These are phyloP conservation scores for Linnaemya tessellans DNA, from an alignment of 2,888 invertebrate genomes.

Conservation along the genomic window DNA sequence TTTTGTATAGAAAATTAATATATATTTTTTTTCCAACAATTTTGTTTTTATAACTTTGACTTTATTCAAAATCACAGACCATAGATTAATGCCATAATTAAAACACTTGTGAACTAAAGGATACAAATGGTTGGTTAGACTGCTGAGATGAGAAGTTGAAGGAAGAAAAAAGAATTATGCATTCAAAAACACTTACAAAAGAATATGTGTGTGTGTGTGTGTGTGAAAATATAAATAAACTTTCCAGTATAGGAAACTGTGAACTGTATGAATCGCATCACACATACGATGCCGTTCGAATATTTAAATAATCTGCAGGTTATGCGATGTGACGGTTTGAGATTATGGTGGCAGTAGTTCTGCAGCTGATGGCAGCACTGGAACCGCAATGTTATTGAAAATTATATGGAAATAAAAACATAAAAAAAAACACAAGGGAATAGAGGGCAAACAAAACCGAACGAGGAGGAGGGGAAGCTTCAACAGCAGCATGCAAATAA, in stretches of 20 bases:
- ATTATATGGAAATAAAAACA: conserved; percentile 42
- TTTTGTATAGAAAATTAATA: conserved; percentile 23
- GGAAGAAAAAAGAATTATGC: conserved; percentile 3
- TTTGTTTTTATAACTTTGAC: conserved; percentile 63
- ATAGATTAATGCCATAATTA: conserved; percentile 69
- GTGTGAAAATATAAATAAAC: background rate
- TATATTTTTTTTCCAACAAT: conserved; percentile 16
- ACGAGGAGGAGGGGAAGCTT: background rate
- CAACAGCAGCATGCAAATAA: conserved; percentile 13
- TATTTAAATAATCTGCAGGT: conserved; percentile 54
- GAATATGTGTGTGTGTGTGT: background rate
- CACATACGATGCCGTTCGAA: background rate
- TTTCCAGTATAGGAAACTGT: conserved; percentile 15
- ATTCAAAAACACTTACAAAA: conserved; percentile 14
- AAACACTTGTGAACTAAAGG: conserved; percentile 68
- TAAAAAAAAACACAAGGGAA: conserved; percentile 19
- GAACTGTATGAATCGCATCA: background rate
- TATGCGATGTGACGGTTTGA: conserved; percentile 24
- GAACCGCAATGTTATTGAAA: conserved; percentile 62
- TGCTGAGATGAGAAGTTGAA: conserved; percentile 33
- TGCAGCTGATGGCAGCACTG: conserved; percentile 22
- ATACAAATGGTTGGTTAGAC: conserved; percentile 46
- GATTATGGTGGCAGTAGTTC: conserved; percentile 8
- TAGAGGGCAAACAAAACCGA: background rate
- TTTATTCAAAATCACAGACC: conserved; percentile 67